A percentile compares a stretch with the other conserved stretches of the same genome.
phyloP scores from a whole-genome alignment of 2,797 vertebrate species.

The Mormyrus proboscirostris region DNA sequence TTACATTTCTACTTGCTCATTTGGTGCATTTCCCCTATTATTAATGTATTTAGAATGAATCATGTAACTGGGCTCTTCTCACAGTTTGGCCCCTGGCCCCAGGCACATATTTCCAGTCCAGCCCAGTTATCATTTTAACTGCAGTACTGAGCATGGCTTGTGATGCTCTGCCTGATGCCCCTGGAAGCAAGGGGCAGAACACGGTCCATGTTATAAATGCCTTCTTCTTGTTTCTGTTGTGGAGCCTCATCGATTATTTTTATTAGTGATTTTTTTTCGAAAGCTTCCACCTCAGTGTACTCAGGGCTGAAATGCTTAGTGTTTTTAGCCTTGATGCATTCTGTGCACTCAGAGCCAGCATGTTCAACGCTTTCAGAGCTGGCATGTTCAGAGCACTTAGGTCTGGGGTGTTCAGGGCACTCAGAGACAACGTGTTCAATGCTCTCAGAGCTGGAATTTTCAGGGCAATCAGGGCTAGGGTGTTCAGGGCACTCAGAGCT shows the following conservation, averaged over 20 bases:
- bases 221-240: not conserved
- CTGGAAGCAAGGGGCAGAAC: not conserved
- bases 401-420: not conserved
- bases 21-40: not conserved
- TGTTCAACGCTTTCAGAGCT: not conserved
- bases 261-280: not conserved
- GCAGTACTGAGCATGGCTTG: not conserved
- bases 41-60: not conserved
- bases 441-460: not conserved
- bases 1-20: not conserved
- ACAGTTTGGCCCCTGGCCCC: not conserved
- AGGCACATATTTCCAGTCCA: not conserved
- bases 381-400: not conserved
- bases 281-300: not conserved
- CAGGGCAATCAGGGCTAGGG: not conserved
- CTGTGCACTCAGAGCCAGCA: not conserved
- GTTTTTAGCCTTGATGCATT: not conserved
- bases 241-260: not conserved
- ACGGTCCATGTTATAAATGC: not conserved
- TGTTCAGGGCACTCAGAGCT: not conserved
- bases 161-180: not conserved
- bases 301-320: not conserved
- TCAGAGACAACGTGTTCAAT: not conserved
- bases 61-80: not conserved
- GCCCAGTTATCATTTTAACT: not conserved